Evolutionary conservation across 2,113 vertebrate genomes (phyloP), one percentile per base, ranked within the genome.

Genomic region (Apodemus sylvaticus): DNA sequence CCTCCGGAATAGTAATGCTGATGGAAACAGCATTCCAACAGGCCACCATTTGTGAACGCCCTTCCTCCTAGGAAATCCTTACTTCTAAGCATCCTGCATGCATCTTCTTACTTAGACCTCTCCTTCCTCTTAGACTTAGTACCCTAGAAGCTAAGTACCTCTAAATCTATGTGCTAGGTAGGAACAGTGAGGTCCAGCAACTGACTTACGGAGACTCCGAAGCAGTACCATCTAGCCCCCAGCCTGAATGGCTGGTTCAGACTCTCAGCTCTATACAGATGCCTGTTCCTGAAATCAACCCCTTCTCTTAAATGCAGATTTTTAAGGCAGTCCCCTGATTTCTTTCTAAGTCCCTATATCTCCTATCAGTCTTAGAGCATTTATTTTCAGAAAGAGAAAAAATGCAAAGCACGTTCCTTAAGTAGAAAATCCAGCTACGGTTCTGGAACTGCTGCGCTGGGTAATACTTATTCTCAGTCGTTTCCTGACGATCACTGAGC

Each of bases 401-500:
- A 12, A 3, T 66, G 31, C 91, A 97, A 93, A 90, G 70, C 76
- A 92, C 88, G 10, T 71, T 88, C 64, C 62, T 88, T 74, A 42
- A 76, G 70, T 77, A 92, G 48, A 68, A 96, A 96, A 96, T 58
- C 55, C 62, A 96, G n/a, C 70, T 58, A 48, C 14, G 39, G 39
- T 74, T 93, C 94, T 95, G 53, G 96, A 93, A 90, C 79, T 86
- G 7, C 71, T 94, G 0, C 93, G 83, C 48, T 66, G n/a, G 62
- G 36, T 85, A 91, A 94, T 73, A 58, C 53, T n/a, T 51, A 26
- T 31, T 9, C 0, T 62, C 68, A 22, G 29, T 83, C 3, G 45
- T 74, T 96, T 97, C 70, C 51, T 92, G 60, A 92, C 86, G 58
- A 90, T 92, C 60, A 88, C n/a, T 76, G 64, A 93, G 64, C 91